Percentiles rank a stretch among this genome's conserved stretches.
phyloP scores from a whole-genome alignment of 2,888 invertebrate genomes.

The Calliopum simillimum region DNA sequence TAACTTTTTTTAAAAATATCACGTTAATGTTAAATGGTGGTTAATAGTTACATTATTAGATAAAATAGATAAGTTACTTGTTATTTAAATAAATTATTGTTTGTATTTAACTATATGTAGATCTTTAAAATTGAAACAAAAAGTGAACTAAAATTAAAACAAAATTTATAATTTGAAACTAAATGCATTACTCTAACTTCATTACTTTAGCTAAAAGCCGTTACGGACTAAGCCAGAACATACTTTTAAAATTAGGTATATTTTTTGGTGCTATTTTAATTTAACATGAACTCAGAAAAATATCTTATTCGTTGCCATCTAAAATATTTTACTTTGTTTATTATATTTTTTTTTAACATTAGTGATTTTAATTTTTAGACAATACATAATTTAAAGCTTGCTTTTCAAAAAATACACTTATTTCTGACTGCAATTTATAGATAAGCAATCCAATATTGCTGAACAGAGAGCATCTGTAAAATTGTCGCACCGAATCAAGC shows the following conservation, averaged over 20 bases:
- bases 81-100: slow-evolving; percentile 2
- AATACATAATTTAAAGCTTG: background rate
- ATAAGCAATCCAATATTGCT: slow-evolving; percentile 18
- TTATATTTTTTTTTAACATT: slow-evolving; percentile 20
- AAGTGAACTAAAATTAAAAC: background rate
- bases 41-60: slow-evolving; percentile 16
- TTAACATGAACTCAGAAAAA: too few relatives aligned
- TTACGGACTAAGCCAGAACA: too few relatives aligned
- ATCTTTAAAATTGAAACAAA: background rate
- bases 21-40: slow-evolving; percentile 27
- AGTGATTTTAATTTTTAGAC: slow-evolving; percentile 25
- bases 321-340: slow-evolving; percentile 19
- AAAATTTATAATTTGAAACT: background rate
- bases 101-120: background rate
- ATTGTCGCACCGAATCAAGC: background rate
- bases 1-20: slow-evolving; percentile 15
- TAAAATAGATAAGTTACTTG: background rate
- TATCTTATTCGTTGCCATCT: too few relatives aligned
- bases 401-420: too few relatives aligned
- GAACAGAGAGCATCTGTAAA: slow-evolving; percentile 10
- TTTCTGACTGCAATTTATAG: too few relatives aligned
- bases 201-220: too few relatives aligned
- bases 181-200: slow-evolving; percentile 1
- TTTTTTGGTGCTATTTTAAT: too few relatives aligned
- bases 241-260: too few relatives aligned